Evolutionary conservation across 2,888 invertebrate genomes (phyloP), one percentile per base, ranked within the genome.

Genomic region (Tuberolachnus salignus): DNA sequence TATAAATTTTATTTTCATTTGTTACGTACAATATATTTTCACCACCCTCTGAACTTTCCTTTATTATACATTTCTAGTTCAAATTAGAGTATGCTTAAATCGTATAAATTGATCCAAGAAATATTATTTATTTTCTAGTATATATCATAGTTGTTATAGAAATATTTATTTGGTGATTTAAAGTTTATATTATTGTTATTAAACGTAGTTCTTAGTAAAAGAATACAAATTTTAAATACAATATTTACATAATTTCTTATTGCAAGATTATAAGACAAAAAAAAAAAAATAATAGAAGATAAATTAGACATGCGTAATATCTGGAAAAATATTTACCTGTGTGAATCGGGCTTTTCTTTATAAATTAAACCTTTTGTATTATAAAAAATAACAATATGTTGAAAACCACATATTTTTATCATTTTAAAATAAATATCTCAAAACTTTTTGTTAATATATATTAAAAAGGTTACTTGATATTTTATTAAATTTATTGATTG

Each of bases 1-100:
- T 42, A 9, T 1, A 71, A 49, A 59, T 72, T 61, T 49, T 49
- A 49, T 72, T 72, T 10, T 71, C 13, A 46, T 59, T 67, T 11
- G n/a, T 67, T 67, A 13, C 26, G 14, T 44, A 26, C n/a, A 23
- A 23, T 57, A 70, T 14, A 70, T 57, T 55, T 13, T 42, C 14
- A 70, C 55, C 11, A 70, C 14, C 21, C 21, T 51, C 13, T 14
- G 10, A 1, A 23, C 11, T 49, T 23, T 49, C 10, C 10, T 16
- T 64, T 13, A 23, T 23, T n/a, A 23, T 16, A 42, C 34, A 42
- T 19, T 19, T 42, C 13, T 44, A 64, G 8, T 44, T 21, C 44
- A 23, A 64, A 46, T 21, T 64, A 23, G 11, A 3, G 19, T 46
- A 16, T 10, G 21, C 10, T 23, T 46, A 46, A 46, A 66, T 23